Conservation (phyloP, 2,797 vertebrate species). For the Esox lucius region DNA sequence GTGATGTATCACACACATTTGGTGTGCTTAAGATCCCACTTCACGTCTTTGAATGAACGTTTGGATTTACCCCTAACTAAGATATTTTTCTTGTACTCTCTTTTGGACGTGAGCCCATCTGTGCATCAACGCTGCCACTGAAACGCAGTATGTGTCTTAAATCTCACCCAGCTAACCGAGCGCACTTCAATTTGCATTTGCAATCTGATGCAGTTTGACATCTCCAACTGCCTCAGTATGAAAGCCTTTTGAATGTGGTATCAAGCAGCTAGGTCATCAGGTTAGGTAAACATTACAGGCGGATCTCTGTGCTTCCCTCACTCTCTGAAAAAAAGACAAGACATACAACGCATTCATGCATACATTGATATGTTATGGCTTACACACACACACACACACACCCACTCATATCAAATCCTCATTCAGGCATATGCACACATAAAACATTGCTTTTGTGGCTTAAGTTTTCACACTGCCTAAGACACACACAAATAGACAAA, state of each 20-base stretch:
- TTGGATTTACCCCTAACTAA: neutral
- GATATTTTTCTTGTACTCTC: neutral
- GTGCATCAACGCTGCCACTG: neutral
- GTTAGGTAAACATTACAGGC: conserved; percentile 53
- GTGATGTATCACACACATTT: no score
- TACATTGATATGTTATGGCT: neutral
- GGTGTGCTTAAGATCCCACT: no score
- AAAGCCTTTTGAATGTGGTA: conserved; percentile 55
- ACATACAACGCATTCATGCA: neutral
- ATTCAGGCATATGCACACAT: neutral
- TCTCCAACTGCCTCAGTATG: conserved; percentile 56
- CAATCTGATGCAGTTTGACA: conserved; percentile 60
- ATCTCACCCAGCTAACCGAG: conserved; percentile 10
- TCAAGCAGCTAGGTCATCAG: conserved; percentile 52
- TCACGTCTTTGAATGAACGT: neutral
- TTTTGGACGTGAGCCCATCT: neutral
- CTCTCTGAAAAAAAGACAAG: conserved; percentile 19
- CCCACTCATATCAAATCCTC: conserved; percentile 12
- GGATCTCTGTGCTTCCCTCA: conserved; percentile 15
- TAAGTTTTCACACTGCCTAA: neutral
- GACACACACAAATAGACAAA: conserved; percentile 16
- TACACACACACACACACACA: neutral
- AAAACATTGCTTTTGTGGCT: neutral
- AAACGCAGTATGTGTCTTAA: neutral
- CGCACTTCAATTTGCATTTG: conserved; percentile 29